phyloP scores from a whole-genome alignment of 2,113 vertebrate genomes.

The Parus major region DNA sequence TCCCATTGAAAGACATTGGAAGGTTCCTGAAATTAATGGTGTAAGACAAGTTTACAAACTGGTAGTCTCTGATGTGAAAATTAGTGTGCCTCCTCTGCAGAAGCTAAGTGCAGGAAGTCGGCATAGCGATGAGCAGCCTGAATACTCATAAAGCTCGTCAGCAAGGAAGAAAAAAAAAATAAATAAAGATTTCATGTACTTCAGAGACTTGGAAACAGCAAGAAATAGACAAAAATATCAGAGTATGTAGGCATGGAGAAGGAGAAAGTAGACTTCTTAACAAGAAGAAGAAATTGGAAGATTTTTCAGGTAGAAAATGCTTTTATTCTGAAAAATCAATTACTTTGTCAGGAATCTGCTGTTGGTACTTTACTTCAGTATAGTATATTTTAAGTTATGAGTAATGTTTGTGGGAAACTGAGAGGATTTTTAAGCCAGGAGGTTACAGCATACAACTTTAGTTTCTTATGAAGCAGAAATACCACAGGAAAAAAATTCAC shows the following conservation, averaged over 20 bases:
- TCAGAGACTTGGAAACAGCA: not conserved
- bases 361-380: not conserved
- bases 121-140: not conserved
- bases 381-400: not conserved
- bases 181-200: not conserved
- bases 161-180: not conserved
- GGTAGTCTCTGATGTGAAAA: slow-evolving; percentile 66
- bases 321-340: slow-evolving; percentile 10
- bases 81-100: slow-evolving; percentile 37
- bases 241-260: not conserved
- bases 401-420: not conserved
- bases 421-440: not conserved
- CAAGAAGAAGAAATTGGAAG: not conserved
- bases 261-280: not conserved
- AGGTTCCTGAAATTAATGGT: slow-evolving; percentile 57
- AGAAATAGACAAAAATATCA: not conserved
- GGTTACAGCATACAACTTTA: not conserved
- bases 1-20: slow-evolving; percentile 47
- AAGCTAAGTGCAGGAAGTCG: not conserved
- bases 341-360: not conserved
- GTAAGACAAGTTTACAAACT: slow-evolving; percentile 71
- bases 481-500: not conserved
- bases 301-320: not conserved
- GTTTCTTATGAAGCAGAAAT: not conserved
- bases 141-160: not conserved